Percentiles rank a stretch among this genome's conserved stretches.
Conservation (phyloP, 1,140 invertebrate genomes). For the Whitmania pigra region DNA sequence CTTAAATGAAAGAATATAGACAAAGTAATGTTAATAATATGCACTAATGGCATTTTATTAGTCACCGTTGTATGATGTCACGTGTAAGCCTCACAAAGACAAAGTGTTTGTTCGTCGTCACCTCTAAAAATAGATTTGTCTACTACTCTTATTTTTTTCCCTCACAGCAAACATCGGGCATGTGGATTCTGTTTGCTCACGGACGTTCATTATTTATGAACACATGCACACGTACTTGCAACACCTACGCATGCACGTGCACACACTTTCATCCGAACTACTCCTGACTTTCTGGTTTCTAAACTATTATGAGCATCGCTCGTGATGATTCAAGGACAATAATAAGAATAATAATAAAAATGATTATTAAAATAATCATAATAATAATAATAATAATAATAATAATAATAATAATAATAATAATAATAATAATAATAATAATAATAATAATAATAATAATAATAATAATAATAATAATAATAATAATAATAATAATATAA, state of each 20-base stretch:
- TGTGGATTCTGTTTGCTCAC: neutral
- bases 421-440: slow-evolving; percentile 7
- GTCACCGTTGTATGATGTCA: neutral
- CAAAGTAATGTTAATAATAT: neutral
- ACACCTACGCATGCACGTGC: neutral
- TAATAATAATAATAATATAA: slow-evolving; percentile 5
- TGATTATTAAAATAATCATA: too few relatives aligned
- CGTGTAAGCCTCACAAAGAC: neutral
- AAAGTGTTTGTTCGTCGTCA: neutral
- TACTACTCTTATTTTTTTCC: neutral
- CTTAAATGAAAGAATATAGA: neutral
- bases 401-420: neutral
- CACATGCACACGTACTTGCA: neutral
- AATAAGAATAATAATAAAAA: neutral
- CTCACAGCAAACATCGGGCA: neutral
- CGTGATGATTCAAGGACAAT: neutral
- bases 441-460: slow-evolving; percentile 1
- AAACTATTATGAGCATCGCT: neutral
- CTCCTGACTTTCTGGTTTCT: neutral
- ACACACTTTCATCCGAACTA: neutral
- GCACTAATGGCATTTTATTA: neutral
- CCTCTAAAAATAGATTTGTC: neutral
- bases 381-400: slow-evolving; percentile 8
- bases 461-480: slow-evolving; percentile 5
- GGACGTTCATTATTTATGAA: neutral